These are phyloP conservation scores for Poeciliopsis presidionis DNA, from an alignment of 2,797 vertebrate genomes.

Conservation along the genomic window DNA sequence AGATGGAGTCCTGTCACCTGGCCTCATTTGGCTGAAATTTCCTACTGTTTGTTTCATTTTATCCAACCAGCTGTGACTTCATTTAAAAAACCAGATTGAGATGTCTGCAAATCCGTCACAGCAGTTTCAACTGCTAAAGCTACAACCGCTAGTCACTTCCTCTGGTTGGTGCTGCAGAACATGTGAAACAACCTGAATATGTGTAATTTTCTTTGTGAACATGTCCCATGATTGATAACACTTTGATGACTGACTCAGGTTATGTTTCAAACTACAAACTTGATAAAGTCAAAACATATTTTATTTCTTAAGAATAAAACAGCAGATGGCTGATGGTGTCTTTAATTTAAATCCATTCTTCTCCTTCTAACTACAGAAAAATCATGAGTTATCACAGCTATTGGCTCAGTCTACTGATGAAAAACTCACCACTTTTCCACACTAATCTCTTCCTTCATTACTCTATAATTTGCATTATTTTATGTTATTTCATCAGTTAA, in stretches of 20 bases:
- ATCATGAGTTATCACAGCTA: background rate
- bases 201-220: background rate
- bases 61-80: too few species aligned
- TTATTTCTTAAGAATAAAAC: background rate
- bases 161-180: background rate
- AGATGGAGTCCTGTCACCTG: background rate
- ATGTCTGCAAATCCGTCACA: background rate
- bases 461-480: background rate
- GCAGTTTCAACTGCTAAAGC: background rate
- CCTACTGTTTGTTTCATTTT: background rate
- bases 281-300: background rate
- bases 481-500: background rate
- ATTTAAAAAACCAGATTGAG: background rate
- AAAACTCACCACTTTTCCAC: background rate
- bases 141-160: background rate
- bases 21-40: background rate
- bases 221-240: background rate
- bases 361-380: background rate
- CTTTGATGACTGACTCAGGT: background rate
- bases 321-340: background rate
- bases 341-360: background rate
- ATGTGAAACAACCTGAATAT: background rate
- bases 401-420: too few species aligned
- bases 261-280: background rate
- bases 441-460: background rate